Evolutionary conservation across 2,797 vertebrate species (phyloP).

Genomic region (Coregonus suidteri): DNA sequence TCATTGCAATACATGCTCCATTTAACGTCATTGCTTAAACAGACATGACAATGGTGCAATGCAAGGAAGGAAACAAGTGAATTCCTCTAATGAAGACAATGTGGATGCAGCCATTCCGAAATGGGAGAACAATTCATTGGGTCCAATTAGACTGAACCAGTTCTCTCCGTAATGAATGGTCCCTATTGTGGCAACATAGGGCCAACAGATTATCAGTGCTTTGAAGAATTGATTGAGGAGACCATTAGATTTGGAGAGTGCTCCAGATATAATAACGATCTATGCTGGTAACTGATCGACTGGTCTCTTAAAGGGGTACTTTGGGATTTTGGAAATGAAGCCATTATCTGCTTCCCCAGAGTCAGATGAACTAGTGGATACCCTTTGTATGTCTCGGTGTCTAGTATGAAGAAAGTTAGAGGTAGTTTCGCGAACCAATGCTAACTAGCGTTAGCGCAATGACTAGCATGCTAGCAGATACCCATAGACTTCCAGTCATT

Average conservation of each 20-base stretch:
- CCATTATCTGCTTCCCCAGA: no score
- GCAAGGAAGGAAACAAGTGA: neutral
- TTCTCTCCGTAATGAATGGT: neutral
- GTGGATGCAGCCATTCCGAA: neutral
- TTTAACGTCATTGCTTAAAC: neutral
- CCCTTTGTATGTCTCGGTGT: no score
- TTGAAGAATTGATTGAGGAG: neutral
- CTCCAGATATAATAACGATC: neutral
- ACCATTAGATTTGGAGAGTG: neutral
- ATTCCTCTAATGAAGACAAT: neutral
- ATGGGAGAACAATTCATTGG: neutral
- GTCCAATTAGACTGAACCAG: neutral
- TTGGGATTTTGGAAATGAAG: no score
- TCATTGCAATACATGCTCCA: neutral
- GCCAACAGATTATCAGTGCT: neutral
- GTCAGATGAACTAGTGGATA: no score
- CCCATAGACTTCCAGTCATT: no score
- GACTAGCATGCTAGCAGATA: no score
- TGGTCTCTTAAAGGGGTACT: neutral
- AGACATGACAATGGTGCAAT: neutral
- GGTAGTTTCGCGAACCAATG: no score
- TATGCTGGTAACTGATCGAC: neutral
- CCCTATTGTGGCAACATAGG: neutral
- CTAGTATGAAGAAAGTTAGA: no score
- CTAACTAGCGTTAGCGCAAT: no score